phyloP scores from a whole-genome alignment of 64 coral and sea anemone genomes.

The Anthopleura sola region DNA sequence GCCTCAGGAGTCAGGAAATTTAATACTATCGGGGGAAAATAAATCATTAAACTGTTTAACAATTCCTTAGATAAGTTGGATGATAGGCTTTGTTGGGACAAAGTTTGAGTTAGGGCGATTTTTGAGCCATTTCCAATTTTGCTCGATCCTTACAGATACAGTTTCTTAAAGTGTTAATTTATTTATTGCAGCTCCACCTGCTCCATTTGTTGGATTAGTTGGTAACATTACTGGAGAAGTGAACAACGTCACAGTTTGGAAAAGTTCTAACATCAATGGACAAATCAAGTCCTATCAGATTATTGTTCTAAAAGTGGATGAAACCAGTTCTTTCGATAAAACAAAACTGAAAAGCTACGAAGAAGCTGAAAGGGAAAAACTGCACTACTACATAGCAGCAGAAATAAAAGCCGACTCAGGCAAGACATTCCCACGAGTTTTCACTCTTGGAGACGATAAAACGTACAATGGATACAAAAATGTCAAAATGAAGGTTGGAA shows the following conservation, averaged over 20 bases:
- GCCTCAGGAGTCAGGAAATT: too few species aligned
- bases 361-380: neutral
- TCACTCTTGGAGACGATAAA: slow-evolving; percentile 53
- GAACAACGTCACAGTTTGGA: neutral
- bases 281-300: slow-evolving; percentile 1
- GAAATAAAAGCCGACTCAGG: slow-evolving; percentile 9
- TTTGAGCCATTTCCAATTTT: too few species aligned
- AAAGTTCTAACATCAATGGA: slow-evolving; percentile 23
- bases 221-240: neutral
- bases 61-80: too few species aligned
- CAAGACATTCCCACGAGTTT: neutral
- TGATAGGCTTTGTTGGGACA: too few species aligned
- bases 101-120: too few species aligned
- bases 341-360: slow-evolving; percentile 1
- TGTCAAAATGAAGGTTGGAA: neutral
- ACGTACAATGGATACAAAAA: slow-evolving; percentile 27
- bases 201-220: neutral
- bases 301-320: neutral
- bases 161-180: too few species aligned
- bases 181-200: neutral
- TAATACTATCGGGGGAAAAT: too few species aligned
- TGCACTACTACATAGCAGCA: slow-evolving; percentile 39
- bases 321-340: neutral
- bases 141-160: too few species aligned
- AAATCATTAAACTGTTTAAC: too few species aligned